phyloP scores from a whole-genome alignment of 2,113 vertebrate genomes.

The Symphodus melops region DNA sequence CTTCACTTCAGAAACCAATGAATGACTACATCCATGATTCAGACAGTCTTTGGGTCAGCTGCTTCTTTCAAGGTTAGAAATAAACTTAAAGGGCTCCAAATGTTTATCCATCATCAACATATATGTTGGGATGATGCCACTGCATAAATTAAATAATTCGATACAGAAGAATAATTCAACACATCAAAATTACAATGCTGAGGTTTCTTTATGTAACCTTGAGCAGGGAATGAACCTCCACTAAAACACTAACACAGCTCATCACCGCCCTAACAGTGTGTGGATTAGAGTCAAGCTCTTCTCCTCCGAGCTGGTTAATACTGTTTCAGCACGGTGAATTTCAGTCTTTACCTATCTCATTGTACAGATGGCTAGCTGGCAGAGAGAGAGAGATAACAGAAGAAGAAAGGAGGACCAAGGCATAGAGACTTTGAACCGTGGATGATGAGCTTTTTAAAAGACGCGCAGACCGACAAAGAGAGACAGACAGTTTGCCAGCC shows the following conservation, averaged over 20 bases:
- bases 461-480: conserved; percentile 1
- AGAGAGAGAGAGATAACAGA: conserved; percentile 25
- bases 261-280: conserved; percentile 29
- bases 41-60: too few species aligned
- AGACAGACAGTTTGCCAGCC: conserved; percentile 8
- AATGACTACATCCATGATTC: too few species aligned
- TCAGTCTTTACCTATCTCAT: conserved; percentile 32
- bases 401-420: conserved; percentile 10
- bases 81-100: too few species aligned
- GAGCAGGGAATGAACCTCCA: neutral
- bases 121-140: too few species aligned
- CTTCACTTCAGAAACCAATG: too few species aligned
- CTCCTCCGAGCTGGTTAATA: conserved; percentile 39
- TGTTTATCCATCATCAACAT: too few species aligned
- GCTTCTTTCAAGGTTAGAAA: too few species aligned
- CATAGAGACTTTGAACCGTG: conserved; percentile 37
- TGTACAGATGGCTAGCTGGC: conserved; percentile 36
- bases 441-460: conserved; percentile 44
- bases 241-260: conserved; percentile 29
- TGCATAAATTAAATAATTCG: neutral
- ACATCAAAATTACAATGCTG: neutral
- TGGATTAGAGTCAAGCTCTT: conserved; percentile 39
- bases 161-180: neutral
- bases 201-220: conserved; percentile 16
- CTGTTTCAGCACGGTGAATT: conserved; percentile 35